A percentile compares a stretch with the other conserved stretches of the same genome.
Evolutionary conservation across 2,888 invertebrate species (phyloP).

Genomic region (Neelides folsomi): DNA sequence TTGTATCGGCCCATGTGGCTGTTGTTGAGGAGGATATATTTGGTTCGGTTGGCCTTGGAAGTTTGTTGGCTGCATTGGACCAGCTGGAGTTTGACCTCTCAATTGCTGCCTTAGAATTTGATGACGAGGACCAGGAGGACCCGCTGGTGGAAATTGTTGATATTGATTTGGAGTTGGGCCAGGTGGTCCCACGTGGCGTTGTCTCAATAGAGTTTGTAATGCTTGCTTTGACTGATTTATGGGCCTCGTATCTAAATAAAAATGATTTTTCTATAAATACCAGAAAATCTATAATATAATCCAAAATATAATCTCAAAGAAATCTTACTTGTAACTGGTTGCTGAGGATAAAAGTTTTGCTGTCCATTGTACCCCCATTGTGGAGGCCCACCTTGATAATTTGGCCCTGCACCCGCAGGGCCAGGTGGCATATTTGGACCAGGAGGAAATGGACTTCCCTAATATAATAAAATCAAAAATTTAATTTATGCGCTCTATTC

Average conservation of each 20-base stretch:
- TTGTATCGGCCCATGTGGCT: slow-evolving; percentile 42
- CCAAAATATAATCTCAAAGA: neutral
- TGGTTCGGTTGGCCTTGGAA: slow-evolving; percentile 31
- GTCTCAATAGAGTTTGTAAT: slow-evolving; percentile 67
- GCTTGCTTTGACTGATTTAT: slow-evolving; percentile 65
- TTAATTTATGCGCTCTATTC: no score
- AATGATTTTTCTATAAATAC: neutral
- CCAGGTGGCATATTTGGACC: slow-evolving; percentile 13
- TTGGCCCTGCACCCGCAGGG: slow-evolving; percentile 33
- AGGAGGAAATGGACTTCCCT: slow-evolving; percentile 27
- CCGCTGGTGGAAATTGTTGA: slow-evolving; percentile 26
- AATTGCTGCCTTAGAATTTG: slow-evolving; percentile 22
- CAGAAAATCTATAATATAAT: neutral
- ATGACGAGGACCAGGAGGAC: slow-evolving; percentile 9
- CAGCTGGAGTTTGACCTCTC: slow-evolving; percentile 5
- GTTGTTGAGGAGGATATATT: slow-evolving; percentile 38
- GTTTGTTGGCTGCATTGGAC: slow-evolving; percentile 26
- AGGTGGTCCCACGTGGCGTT: slow-evolving; percentile 47
- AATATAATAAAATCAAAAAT: no score
- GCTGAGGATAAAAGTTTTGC: slow-evolving; percentile 37
- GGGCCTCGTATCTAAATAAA: slow-evolving; percentile 37
- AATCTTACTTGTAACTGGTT: slow-evolving; percentile 31
- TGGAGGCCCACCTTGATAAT: slow-evolving; percentile 42
- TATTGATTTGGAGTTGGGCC: slow-evolving; percentile 31
- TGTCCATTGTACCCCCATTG: slow-evolving; percentile 36